These are phyloP conservation scores for Pedetes capensis DNA, from an alignment of 2,113 vertebrate genomes.

Conservation along the genomic window DNA sequence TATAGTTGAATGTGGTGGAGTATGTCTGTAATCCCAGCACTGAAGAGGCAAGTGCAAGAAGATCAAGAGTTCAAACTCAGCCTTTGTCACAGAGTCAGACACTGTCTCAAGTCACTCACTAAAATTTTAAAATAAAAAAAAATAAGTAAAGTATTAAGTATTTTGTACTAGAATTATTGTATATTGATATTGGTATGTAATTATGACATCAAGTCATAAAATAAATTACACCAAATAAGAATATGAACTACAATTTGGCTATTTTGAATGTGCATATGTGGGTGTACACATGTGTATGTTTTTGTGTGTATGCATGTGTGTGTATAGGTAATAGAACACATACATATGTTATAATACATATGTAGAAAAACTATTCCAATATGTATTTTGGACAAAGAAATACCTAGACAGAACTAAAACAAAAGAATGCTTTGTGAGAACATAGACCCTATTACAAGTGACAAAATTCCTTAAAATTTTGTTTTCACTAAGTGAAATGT, in stretches of 20 bases:
- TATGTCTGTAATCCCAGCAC: background rate
- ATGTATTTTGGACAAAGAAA: background rate
- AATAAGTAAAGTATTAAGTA: background rate
- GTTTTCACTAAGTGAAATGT: constrained; percentile 11
- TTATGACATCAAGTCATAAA: background rate
- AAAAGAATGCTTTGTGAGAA: background rate
- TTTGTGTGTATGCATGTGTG: background rate
- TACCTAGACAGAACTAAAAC: background rate
- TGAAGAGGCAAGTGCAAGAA: no score
- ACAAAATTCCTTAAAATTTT: background rate
- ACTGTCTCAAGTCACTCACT: no score
- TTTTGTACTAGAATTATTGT: background rate
- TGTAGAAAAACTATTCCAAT: background rate
- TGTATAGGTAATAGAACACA: background rate
- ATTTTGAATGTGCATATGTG: background rate
- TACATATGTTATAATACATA: background rate
- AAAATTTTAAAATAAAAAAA: no score
- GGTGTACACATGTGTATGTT: background rate
- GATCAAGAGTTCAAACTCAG: no score
- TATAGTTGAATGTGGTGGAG: background rate
- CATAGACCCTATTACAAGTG: background rate
- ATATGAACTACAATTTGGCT: background rate
- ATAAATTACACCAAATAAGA: background rate
- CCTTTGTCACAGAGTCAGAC: no score
- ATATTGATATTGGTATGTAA: background rate